phyloP scores from a whole-genome alignment of 2,888 invertebrate genomes.

The Ochropacha duplaris region DNA sequence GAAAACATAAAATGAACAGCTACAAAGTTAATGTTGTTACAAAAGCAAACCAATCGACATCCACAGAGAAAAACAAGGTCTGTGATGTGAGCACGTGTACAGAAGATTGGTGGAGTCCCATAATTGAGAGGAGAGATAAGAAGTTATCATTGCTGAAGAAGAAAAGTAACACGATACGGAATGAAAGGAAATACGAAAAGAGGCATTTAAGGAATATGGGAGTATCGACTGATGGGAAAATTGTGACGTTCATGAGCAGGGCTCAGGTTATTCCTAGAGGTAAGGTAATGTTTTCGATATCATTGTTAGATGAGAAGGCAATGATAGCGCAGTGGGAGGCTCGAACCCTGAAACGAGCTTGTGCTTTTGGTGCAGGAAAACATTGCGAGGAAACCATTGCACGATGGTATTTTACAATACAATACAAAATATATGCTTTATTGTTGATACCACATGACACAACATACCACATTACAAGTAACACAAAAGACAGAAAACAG shows the following conservation, averaged over 20 bases:
- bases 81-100: conserved; percentile 53
- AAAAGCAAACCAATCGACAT: conserved; percentile 45
- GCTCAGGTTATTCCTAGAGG: conserved; percentile 54
- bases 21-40: conserved; percentile 27
- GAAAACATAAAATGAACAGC: conserved; percentile 8
- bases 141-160: conserved; percentile 21
- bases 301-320: no score
- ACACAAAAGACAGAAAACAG: no score
- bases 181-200: neutral
- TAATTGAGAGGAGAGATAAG: conserved; percentile 49
- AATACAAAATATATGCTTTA: no score
- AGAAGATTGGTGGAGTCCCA: conserved; percentile 66
- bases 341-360: no score
- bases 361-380: no score
- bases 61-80: conserved; percentile 33
- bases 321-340: no score
- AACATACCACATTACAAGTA: no score
- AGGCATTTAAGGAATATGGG: conserved; percentile 19
- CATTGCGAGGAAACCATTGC: no score
- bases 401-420: no score
- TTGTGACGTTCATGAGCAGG: conserved; percentile 52
- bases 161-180: conserved; percentile 13
- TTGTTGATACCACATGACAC: no score
- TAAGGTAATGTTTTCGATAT: conserved; percentile 14
- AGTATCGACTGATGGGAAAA: conserved; percentile 33